Conservation (phyloP, 2,888 invertebrate genomes). For the Oxyteleia sp. region DNA sequence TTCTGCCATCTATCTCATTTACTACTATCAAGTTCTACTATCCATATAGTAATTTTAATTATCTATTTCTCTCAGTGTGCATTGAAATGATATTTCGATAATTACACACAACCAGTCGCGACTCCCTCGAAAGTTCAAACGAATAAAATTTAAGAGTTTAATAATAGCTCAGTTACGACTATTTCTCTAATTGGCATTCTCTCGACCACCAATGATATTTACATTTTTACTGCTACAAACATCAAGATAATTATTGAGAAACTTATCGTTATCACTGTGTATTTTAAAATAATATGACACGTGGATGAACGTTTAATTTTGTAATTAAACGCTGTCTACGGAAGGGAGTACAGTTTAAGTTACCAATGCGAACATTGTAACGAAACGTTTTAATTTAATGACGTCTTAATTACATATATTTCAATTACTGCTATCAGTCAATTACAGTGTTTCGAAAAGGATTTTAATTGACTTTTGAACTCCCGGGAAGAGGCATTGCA, state of each 20-base stretch:
- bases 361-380: conserved; percentile 51
- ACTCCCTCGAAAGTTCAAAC: background rate
- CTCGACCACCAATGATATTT: conserved; percentile 25
- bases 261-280: conserved; percentile 39
- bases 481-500: background rate
- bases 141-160: conserved; percentile 11
- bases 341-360: conserved; percentile 22
- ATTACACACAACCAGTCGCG: background rate
- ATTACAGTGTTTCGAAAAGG: conserved; percentile 33
- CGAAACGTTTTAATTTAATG: conserved; percentile 57
- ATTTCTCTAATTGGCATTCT: conserved; percentile 32
- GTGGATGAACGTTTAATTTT: conserved; percentile 56
- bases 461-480: conserved; percentile 52
- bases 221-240: conserved; percentile 2
- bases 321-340: conserved; percentile 51
- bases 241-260: conserved; percentile 46
- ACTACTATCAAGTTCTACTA: no score
- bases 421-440: conserved; percentile 41
- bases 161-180: conserved; percentile 10
- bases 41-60: no score
- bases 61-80: no score
- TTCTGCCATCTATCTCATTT: no score
- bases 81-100: background rate
- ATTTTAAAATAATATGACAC: conserved; percentile 41
- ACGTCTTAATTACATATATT: conserved; percentile 31